Base-by-base conservation (phyloP, 1,140 invertebrate species). In the Danaus melanippus region DNA sequence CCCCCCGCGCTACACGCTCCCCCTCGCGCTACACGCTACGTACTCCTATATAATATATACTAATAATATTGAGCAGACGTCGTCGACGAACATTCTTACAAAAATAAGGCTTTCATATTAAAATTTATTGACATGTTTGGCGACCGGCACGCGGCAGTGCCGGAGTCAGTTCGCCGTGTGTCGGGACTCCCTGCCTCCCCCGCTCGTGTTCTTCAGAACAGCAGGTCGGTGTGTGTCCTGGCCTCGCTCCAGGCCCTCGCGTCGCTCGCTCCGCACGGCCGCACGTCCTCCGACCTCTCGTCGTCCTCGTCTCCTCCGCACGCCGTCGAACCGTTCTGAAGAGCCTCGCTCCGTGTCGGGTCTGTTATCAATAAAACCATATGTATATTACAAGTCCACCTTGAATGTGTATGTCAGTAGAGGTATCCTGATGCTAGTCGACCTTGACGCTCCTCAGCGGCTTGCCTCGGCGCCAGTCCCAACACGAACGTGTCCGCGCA, bases 401-500 rank as follows among this genome's bases (percentile, higher is more conserved):
- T 10, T 8, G 8, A 7, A 9, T 11, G 11, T 9, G 41, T 12
- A 3, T 39, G 11, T 50, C 10, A 40, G 15, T n/a, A 32, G 15
- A n/a, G 43, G 49, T 42, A 41, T 45, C n/a, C 55, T 12, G 15
- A 15, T 32, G 2, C 0, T 32, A 0, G 4, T 32, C 21, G 21
- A 32, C 21, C 21, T 32, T 5, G 21, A 32, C 6, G 21, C 21
- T 32, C 21, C 21, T 32, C 21, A 32, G 49, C 45, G 15, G 43
- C 53, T 54, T 58, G 60, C 57, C 54, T 64, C 56, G 63, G 57
- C 68, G 58, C 42, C 50, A 85, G 71, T 4, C 86, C 86, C n/a
- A 87, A 74, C 78, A 75, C 69, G 73, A 80, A 86, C 51, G 68
- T 49, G 62, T 74, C 80, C 9, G 74, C 73, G 60, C 56, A 56